Conservation (phyloP, 2,888 invertebrate species). For the Rapana venosa region DNA sequence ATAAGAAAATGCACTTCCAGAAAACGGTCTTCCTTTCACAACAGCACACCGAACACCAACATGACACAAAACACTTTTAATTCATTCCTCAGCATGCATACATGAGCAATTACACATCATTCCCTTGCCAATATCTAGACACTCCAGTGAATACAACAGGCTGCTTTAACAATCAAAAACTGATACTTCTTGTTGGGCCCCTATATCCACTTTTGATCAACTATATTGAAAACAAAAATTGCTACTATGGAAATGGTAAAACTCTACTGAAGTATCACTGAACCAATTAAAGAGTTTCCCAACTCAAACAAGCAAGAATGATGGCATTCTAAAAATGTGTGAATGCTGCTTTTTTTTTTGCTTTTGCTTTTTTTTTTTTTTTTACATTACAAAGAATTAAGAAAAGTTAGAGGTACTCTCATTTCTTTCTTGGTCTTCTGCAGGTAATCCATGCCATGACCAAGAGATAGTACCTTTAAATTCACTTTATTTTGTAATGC, state of each 20-base stretch:
- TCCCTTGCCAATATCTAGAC: slow-evolving; percentile 32
- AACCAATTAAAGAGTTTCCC: too few relatives aligned
- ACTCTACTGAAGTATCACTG: too few relatives aligned
- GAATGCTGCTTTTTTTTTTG: too few relatives aligned
- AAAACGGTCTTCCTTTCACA: not conserved
- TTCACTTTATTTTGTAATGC: too few relatives aligned
- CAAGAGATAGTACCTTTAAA: too few relatives aligned
- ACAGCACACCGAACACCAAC: not conserved
- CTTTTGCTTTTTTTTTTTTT: too few relatives aligned
- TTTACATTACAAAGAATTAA: too few relatives aligned
- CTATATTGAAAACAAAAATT: not conserved
- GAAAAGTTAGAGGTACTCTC: too few relatives aligned
- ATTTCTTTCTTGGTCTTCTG: too few relatives aligned
- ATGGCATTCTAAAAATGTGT: too few relatives aligned
- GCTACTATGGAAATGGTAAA: not conserved
- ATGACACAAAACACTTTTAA: slow-evolving; percentile 25
- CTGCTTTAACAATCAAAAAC: not conserved
- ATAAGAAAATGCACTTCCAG: not conserved
- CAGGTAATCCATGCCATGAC: too few relatives aligned
- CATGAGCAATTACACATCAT: slow-evolving; percentile 19
- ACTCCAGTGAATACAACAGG: slow-evolving; percentile 14
- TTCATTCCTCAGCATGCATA: slow-evolving; percentile 22
- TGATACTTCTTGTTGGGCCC: not conserved
- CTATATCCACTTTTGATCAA: not conserved
- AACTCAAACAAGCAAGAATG: too few relatives aligned